phyloP scores from a whole-genome alignment of 2,113 vertebrate species.

The Ptilorrhoa leucosticta region DNA sequence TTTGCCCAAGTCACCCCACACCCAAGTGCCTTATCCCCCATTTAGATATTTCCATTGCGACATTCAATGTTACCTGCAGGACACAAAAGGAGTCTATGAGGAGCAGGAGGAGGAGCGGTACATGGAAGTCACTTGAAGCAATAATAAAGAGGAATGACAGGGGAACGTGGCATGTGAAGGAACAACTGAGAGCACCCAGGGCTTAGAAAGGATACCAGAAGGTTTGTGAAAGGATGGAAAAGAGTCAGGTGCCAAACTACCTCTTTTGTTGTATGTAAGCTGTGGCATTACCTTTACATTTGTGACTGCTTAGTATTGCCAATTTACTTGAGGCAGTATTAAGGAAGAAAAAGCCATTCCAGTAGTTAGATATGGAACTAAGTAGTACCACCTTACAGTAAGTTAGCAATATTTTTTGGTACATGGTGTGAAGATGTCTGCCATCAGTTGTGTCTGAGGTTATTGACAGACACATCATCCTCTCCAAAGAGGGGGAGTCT shows the following conservation, averaged over 20 bases:
- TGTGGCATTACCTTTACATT: background rate
- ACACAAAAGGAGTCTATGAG: background rate
- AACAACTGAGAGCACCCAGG: background rate
- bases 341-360: background rate
- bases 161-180: background rate
- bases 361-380: background rate
- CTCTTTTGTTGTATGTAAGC: background rate
- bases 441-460: background rate
- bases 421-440: background rate
- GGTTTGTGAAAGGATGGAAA: background rate
- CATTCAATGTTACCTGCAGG: no score
- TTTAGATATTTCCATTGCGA: background rate
- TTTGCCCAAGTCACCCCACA: background rate
- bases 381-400: background rate
- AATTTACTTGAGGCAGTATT: background rate
- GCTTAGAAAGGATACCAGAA: background rate
- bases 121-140: background rate
- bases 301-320: background rate
- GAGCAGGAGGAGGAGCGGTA: background rate
- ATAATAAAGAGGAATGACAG: background rate
- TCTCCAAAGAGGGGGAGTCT: background rate
- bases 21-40: background rate
- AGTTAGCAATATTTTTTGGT: background rate
- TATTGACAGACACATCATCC: background rate
- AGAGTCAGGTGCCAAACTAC: background rate